phyloP scores from a whole-genome alignment of 1,140 invertebrate species.

The Pachypeltis micranthus region DNA sequence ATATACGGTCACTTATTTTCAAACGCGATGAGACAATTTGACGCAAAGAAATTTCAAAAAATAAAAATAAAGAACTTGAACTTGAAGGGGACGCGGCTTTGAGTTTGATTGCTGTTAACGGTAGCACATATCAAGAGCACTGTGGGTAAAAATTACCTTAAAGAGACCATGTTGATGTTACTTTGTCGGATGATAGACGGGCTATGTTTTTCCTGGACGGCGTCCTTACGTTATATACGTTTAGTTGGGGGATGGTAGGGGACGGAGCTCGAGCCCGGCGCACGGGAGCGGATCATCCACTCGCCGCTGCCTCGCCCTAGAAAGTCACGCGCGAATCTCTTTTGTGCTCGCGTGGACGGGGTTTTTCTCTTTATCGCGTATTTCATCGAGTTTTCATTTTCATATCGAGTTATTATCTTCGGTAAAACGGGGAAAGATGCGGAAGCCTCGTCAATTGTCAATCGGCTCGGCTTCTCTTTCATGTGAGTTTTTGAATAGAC shows the following conservation, averaged over 20 bases:
- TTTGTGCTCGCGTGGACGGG: too few relatives aligned
- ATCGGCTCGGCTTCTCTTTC: too few relatives aligned
- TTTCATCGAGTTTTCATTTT: constrained; percentile 8
- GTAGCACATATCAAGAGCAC: too few relatives aligned
- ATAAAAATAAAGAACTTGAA: not conserved
- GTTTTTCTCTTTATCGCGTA: not conserved
- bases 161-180: constrained; percentile 2
- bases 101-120: too few relatives aligned
- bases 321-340: not conserved
- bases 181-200: constrained; percentile 1
- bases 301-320: not conserved
- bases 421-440: too few relatives aligned
- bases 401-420: not conserved
- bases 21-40: not conserved
- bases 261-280: too few relatives aligned
- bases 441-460: too few relatives aligned
- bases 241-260: not conserved
- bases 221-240: not conserved
- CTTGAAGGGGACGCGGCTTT: too few relatives aligned
- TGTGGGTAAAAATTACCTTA: not conserved
- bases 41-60: not conserved
- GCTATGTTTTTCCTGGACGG: not conserved
- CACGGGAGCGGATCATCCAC: not conserved
- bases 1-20: not conserved
- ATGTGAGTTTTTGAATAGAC: too few relatives aligned